Percentiles rank a stretch among this genome's conserved stretches.
These are phyloP conservation scores for Hippocampus kuda DNA, from an alignment of 2,797 vertebrate species.

Conservation along the genomic window DNA sequence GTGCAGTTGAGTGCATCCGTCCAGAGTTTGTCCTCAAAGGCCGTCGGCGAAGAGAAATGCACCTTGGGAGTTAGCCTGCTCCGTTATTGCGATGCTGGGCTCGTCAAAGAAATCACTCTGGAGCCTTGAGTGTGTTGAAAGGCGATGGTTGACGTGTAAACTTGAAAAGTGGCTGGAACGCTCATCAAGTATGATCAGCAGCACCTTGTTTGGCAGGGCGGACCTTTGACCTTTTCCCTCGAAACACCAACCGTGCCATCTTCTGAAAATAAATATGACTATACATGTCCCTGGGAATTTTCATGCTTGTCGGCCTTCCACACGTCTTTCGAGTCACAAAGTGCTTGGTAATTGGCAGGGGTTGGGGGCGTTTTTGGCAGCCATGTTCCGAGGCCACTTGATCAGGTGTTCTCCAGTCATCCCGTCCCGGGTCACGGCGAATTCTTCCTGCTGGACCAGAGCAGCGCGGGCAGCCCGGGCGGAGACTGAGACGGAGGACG, in stretches of 20 bases:
- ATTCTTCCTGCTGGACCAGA: conserved; percentile 78
- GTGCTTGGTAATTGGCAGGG: conserved; percentile 8
- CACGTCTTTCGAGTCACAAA: conserved; percentile 3
- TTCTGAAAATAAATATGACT: conserved; percentile 3
- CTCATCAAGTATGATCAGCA: conserved; percentile 58
- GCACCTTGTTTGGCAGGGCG: conserved; percentile 29
- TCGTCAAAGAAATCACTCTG: conserved; percentile 2
- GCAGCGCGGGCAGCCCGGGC: conserved; percentile 66
- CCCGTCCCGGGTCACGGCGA: conserved; percentile 46
- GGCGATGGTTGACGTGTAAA: conserved; percentile 55
- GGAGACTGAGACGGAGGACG: conserved; percentile 66
- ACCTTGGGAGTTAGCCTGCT: background rate
- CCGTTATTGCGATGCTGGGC: background rate
- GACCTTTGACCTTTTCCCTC: conserved; percentile 13
- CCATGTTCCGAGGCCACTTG: background rate
- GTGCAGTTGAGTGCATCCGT: background rate
- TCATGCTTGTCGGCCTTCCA: background rate
- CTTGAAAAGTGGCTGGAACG: conserved; percentile 40
- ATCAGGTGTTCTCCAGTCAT: conserved; percentile 5
- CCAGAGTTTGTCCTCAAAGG: background rate
- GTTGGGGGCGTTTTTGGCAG: background rate
- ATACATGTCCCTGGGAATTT: conserved; percentile 1
- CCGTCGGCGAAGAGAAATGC: background rate
- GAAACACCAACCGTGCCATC: background rate
- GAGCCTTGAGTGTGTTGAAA: conserved; percentile 17